Conservation (phyloP, 2,888 invertebrate species). For the Nemotelus nigrinus region DNA sequence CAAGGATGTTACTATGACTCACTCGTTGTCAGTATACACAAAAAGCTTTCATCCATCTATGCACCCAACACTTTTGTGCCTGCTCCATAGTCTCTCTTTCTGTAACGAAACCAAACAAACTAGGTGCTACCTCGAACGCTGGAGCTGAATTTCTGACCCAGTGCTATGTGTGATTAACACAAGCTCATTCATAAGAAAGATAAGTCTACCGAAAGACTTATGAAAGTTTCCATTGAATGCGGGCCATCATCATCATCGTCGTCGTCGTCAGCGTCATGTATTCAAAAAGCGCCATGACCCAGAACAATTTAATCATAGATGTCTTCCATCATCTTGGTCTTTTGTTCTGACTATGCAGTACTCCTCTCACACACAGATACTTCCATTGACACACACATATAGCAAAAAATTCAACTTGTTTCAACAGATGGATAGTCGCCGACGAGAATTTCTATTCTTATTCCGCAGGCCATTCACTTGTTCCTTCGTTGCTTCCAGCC, state of each 20-base stretch:
- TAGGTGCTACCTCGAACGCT: too few relatives aligned
- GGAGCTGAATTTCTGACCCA: conserved; percentile 22
- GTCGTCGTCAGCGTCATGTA: background rate
- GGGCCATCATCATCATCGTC: background rate
- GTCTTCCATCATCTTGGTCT: conserved; percentile 5
- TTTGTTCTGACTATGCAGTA: background rate
- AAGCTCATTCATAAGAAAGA: conserved; percentile 24
- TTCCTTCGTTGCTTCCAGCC: background rate
- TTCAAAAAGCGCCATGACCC: conserved; percentile 26
- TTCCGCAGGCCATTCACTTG: conserved; percentile 7
- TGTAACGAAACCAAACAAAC: too few relatives aligned
- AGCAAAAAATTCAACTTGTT: too few relatives aligned
- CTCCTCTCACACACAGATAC: background rate
- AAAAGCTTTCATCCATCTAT: too few relatives aligned
- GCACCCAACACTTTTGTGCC: too few relatives aligned
- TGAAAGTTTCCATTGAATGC: conserved; percentile 26
- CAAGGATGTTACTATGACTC: background rate
- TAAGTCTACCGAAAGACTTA: conserved; percentile 20
- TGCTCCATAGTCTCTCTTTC: too few relatives aligned
- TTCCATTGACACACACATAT: background rate
- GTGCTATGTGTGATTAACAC: conserved; percentile 27
- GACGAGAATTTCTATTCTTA: too few relatives aligned
- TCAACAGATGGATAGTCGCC: too few relatives aligned
- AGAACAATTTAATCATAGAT: conserved; percentile 41
- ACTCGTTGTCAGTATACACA: too few relatives aligned